These are phyloP conservation scores for Python bivittatus DNA, from an alignment of 2,113 vertebrate genomes.

Conservation along the genomic window DNA sequence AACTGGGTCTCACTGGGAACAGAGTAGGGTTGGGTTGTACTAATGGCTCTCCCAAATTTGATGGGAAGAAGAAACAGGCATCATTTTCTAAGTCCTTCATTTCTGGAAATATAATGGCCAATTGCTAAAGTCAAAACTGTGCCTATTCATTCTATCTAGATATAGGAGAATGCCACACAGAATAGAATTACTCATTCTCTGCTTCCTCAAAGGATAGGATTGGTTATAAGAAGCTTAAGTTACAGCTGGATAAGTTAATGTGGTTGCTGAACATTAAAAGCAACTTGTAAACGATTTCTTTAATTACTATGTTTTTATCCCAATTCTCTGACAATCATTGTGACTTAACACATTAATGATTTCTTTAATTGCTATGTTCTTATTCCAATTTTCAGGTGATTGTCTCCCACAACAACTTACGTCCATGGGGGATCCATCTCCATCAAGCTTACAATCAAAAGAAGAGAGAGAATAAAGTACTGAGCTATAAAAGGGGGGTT, in stretches of 20 bases:
- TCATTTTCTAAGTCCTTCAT: not conserved
- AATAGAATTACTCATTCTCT: not conserved
- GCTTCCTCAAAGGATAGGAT: not conserved
- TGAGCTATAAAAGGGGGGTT: not conserved
- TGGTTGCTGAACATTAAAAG: not conserved
- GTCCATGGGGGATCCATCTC: not conserved
- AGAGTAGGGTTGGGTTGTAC: too few relatives aligned
- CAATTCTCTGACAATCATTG: not conserved
- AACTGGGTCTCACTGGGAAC: not conserved
- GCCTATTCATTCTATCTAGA: not conserved
- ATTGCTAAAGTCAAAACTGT: not conserved
- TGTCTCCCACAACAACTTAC: not conserved
- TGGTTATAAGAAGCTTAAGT: not conserved
- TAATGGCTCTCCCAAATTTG: not conserved
- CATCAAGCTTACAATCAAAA: not conserved
- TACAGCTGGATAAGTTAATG: not conserved
- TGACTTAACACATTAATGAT: not conserved
- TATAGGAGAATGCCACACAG: too few relatives aligned
- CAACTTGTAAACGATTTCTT: not conserved
- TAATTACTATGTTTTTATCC: not conserved
- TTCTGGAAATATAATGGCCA: not conserved
- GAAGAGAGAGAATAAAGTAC: not conserved
- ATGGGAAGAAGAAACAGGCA: not conserved
- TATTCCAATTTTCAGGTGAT: not conserved
- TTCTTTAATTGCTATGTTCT: not conserved